Evolutionary conservation across 2,888 invertebrate species (phyloP), one percentile per base, ranked within the genome.

Genomic region (Phortica okadai): DNA sequence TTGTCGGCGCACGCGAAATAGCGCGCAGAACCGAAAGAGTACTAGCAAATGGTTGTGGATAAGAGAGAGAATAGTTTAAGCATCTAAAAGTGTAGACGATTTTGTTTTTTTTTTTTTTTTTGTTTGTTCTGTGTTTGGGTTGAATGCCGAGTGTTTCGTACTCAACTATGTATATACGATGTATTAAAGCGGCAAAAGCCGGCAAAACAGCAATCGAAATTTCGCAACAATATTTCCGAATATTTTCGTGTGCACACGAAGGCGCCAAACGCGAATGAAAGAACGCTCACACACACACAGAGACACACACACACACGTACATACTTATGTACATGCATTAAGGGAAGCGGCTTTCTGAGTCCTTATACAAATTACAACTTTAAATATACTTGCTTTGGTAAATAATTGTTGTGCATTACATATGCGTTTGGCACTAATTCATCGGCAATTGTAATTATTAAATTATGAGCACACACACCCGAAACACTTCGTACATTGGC

Each of bases 1-100:
- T 62, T 67, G 44, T 10, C 70, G 79, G 83, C 87, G 86, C 86
- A 84, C 80, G 83, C 87, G 84, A 78, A 79, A 72, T 84, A 67
- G 33, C 62, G 54, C n/a, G 25, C 70, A 76, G 76, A 73, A 69
- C 10, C 25, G 75, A 78, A 81, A 75, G 73, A 62, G 56, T 45
- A 41, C 72, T 73, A 62, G 64, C 62, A 25, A n/a, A 16, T 6
- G 10, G 8, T 50, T 11, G 50, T 14, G 50, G 6, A 1, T 56
- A 56, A 62, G 62, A 62, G 62, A 16, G 50, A 2, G 50, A 2
- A 50, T 50, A 8, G 50, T 50, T 50, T 8, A 50, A 76, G 69
- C 74, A 42, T 42, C 74, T n/a, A 76, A 70, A 62, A 74, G 59
- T 33, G 74, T 74, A 67, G 58, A 45, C 16, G 69, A 14, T 50